Evolutionary conservation across 2,888 invertebrate genomes (phyloP).

Genomic region (Spilarctia lutea): DNA sequence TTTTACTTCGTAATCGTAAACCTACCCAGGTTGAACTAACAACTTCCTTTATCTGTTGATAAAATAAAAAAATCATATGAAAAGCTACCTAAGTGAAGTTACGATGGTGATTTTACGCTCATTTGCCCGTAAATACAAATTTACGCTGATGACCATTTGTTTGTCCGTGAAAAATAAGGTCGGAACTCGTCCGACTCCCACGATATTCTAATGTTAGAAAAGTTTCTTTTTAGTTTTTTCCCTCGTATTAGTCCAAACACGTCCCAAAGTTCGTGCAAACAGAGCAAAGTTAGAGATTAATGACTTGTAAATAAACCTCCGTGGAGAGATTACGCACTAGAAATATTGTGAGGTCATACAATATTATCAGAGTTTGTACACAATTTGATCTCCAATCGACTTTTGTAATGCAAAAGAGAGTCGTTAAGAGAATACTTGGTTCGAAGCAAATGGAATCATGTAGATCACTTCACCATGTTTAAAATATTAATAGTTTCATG

Average conservation of each 20-base stretch:
- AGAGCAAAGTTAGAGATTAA: conserved; percentile 49
- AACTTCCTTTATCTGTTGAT: too few species aligned
- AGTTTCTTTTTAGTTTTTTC: conserved; percentile 31
- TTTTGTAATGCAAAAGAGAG: neutral
- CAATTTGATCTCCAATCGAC: neutral
- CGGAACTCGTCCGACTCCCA: conserved; percentile 15
- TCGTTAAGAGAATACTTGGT: neutral
- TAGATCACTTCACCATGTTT: too few species aligned
- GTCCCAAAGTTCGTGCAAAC: conserved; percentile 42
- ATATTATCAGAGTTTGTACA: neutral
- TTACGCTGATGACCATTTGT: conserved; percentile 47
- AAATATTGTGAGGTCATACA: conserved; percentile 20
- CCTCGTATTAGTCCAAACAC: conserved; percentile 30
- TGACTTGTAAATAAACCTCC: conserved; percentile 49
- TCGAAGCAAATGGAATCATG: too few species aligned
- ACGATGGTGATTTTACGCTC: conserved; percentile 24
- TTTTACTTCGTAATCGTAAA: too few species aligned
- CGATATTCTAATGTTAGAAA: conserved; percentile 37
- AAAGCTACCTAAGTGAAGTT: conserved; percentile 28
- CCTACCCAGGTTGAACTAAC: neutral
- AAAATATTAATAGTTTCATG: too few species aligned
- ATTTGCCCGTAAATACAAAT: conserved; percentile 39
- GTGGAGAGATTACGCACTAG: conserved; percentile 22
- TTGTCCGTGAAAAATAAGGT: conserved; percentile 24
- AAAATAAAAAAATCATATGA: neutral